A percentile compares a stretch with the other conserved stretches of the same genome.
Conservation (phyloP, 2,113 vertebrate species). For the Oryzias woworae region DNA sequence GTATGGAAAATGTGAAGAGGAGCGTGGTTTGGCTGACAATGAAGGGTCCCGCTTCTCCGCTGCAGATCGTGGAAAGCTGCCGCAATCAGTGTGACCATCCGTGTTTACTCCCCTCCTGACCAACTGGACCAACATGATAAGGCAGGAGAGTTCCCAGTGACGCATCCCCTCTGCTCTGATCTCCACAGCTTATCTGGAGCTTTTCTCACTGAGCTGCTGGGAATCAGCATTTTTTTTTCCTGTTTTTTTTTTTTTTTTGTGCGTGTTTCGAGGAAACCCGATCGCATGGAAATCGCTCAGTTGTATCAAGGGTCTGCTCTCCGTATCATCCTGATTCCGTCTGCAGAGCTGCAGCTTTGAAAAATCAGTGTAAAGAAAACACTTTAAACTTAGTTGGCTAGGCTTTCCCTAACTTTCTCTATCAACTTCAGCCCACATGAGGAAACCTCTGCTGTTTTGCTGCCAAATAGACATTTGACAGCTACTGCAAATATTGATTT, state of each 20-base stretch:
- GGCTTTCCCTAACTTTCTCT: too few species aligned
- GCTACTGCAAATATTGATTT: too few species aligned
- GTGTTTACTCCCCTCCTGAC: conserved; percentile 39
- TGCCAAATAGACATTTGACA: too few species aligned
- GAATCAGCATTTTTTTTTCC: neutral
- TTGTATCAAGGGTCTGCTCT: neutral
- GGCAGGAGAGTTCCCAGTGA: conserved; percentile 32
- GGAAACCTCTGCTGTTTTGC: too few species aligned
- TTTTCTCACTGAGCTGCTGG: conserved; percentile 30
- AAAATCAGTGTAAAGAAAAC: too few species aligned
- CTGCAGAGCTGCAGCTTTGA: too few species aligned
- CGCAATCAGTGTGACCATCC: conserved; percentile 41
- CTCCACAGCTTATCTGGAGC: conserved; percentile 32
- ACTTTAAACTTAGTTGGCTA: too few species aligned
- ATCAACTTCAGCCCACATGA: too few species aligned
- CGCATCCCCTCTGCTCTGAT: conserved; percentile 7
- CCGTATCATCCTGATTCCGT: neutral
- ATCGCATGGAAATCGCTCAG: neutral
- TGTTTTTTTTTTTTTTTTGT: conserved; percentile 1
- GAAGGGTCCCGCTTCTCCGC: conserved; percentile 34
- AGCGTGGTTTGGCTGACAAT: conserved; percentile 38
- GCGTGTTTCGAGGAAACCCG: conserved; percentile 1
- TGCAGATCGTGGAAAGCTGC: conserved; percentile 35
- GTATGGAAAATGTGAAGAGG: conserved; percentile 71
- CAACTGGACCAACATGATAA: conserved; percentile 75